These are phyloP conservation scores for Drosophila limbata DNA, from an alignment of 2,888 invertebrate genomes.

Conservation along the genomic window DNA sequence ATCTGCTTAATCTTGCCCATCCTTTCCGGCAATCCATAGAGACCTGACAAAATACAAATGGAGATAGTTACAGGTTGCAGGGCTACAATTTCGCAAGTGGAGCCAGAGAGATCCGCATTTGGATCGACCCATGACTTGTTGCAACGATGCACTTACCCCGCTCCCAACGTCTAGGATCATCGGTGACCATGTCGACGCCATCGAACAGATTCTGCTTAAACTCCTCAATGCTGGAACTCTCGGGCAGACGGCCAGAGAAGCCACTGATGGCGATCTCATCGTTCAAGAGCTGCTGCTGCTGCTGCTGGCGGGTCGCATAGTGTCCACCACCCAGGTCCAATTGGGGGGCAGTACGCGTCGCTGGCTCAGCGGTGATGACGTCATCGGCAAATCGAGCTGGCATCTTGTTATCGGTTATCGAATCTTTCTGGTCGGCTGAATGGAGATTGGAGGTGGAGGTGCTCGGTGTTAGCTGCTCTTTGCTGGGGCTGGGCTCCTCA, in stretches of 20 bases:
- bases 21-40: constrained; percentile 92
- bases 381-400: constrained; percentile 89
- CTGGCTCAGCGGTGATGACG: constrained; percentile 82
- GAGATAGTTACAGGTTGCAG: too few species aligned
- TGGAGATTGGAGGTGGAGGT: constrained; percentile 45
- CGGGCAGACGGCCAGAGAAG: constrained; percentile 95
- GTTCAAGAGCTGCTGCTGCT: constrained; percentile 57
- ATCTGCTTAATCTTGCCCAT: constrained; percentile 92
- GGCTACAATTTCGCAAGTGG: too few species aligned
- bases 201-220: constrained; percentile 96
- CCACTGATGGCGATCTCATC: constrained; percentile 93
- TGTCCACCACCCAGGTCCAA: constrained; percentile 81
- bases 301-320: constrained; percentile 65
- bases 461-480: constrained; percentile 72
- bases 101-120: too few species aligned
- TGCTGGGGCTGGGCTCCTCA: constrained; percentile 47
- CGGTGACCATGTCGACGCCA: constrained; percentile 96
- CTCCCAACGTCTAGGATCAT: constrained; percentile 95
- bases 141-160: constrained; percentile 86
- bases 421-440: constrained; percentile 16
- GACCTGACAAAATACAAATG: constrained; percentile 85
- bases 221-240: constrained; percentile 95
- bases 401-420: constrained; percentile 86
- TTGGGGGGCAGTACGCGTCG: constrained; percentile 77
- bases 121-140: too few species aligned